Base-by-base conservation (phyloP, 1,140 invertebrate species). In the Hyles vespertilio region DNA sequence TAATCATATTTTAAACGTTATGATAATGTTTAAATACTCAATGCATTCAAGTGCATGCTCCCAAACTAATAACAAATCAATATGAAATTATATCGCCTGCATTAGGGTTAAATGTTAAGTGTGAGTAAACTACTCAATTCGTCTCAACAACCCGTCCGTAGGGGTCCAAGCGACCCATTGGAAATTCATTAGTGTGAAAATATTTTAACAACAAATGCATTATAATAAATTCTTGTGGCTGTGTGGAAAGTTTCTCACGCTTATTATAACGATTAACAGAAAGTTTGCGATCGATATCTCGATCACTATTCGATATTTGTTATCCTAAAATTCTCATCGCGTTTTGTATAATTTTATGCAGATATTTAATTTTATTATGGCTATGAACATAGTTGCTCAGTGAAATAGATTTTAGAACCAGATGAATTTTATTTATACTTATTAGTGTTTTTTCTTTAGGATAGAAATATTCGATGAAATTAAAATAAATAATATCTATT, bases 41-140 rank as follows among this genome's bases (percentile, higher is more conserved):
- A 40, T 40, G 4, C 36, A 40, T 40, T 40, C 36, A 40, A 40
- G 36, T 40, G 36, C 36, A 40, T 40, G 36, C 8, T 5, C 8
- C 36, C 4, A 40, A 7, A 40, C 8, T 2, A 40, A 40, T 40
- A 40, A 40, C 36, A 40, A 40, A 40, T 8, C 36, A 40, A 40
- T 40, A 40, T 40, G 36, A 40, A 40, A 40, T 40, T 40, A 40
- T 8, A 40, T 8, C 36, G 36, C 36, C 36, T 40, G 36, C 36
- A 40, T 40, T 6, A 48, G 22, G n/a, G n/a, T 48, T 5, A 48
- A 48, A 22, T 5, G 47, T 10, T 48, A n/a, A 48, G n/a, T 48
- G 22, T 22, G n/a, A 48, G 47, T 48, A 48, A 48, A 48, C 47
- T 12, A 12, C 47, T 48, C 47, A 48, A 48, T 48, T 48, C n/a